phyloP scores from a whole-genome alignment of 2,888 invertebrate species.

The Suillia variegata region DNA sequence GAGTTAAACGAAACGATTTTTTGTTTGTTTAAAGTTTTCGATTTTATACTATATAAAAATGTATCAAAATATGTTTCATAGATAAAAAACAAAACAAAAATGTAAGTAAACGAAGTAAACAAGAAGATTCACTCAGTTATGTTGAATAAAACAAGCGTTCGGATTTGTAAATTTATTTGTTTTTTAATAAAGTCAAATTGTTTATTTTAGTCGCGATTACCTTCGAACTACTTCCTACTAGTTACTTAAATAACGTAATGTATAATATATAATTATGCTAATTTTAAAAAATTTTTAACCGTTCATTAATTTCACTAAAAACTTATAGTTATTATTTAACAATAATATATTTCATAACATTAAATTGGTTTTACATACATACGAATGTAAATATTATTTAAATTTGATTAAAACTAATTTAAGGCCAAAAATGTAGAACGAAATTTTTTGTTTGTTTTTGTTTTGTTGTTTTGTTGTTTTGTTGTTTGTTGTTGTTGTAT shows the following conservation, averaged over 20 bases:
- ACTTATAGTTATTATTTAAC: constrained; percentile 49
- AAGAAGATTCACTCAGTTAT: no score
- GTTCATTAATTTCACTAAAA: constrained; percentile 44
- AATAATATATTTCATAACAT: constrained; percentile 39
- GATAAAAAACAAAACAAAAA: no score
- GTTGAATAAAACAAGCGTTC: background rate
- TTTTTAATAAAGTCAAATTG: background rate
- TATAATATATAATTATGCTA: no score
- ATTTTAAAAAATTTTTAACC: constrained; percentile 43
- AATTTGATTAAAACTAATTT: constrained; percentile 26
- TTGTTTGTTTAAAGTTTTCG: no score
- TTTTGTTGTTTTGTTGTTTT: constrained; percentile 23
- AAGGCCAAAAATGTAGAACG: constrained; percentile 54
- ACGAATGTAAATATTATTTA: constrained; percentile 13
- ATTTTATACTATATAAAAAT: no score
- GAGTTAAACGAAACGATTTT: no score
- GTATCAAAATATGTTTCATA: no score
- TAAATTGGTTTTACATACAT: constrained; percentile 18
- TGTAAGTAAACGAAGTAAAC: no score
- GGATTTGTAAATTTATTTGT: background rate
- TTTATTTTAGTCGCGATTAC: background rate
- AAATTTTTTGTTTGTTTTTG: constrained; percentile 41
- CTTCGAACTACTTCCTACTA: background rate
- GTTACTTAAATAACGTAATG: background rate
- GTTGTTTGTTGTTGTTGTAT: constrained; percentile 30